Percentiles rank a stretch among this genome's conserved stretches.
phyloP scores from a whole-genome alignment of 2,113 vertebrate species.

The Acrocephalus arundinaceus region DNA sequence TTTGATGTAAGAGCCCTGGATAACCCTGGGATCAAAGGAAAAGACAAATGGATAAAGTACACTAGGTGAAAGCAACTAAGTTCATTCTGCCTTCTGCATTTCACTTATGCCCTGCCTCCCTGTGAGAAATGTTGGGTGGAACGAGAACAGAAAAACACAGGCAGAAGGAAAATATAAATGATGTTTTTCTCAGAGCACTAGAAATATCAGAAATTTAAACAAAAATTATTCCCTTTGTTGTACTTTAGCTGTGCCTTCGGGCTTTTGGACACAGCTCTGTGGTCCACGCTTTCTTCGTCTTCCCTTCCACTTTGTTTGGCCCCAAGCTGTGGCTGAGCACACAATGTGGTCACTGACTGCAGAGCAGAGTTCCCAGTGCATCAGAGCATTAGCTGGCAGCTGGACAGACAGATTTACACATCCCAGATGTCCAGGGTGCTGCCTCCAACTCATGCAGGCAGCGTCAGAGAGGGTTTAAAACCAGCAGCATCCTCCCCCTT shows the following conservation, averaged over 20 bases:
- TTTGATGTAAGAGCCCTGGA: background rate
- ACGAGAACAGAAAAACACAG: background rate
- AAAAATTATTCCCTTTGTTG: background rate
- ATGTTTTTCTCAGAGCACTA: background rate
- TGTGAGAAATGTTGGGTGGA: background rate
- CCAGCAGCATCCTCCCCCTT: background rate
- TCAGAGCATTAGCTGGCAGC: background rate
- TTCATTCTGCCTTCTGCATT: background rate
- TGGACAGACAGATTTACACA: background rate
- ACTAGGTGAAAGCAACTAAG: background rate
- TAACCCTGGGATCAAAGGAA: background rate
- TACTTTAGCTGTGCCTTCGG: background rate
- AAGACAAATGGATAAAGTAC: background rate
- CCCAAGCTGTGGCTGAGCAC: background rate
- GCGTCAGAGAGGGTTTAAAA: background rate
- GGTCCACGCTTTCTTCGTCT: background rate
- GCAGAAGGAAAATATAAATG: background rate
- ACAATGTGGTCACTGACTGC: background rate
- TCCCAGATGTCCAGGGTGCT: background rate
- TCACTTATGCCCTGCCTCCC: background rate
- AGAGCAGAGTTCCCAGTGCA: background rate
- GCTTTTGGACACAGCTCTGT: background rate
- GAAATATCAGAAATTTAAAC: background rate
- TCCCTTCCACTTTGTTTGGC: background rate
- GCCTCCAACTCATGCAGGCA: background rate